These are phyloP conservation scores for Pithys albifrons DNA, from an alignment of 2,113 vertebrate genomes.

Conservation along the genomic window DNA sequence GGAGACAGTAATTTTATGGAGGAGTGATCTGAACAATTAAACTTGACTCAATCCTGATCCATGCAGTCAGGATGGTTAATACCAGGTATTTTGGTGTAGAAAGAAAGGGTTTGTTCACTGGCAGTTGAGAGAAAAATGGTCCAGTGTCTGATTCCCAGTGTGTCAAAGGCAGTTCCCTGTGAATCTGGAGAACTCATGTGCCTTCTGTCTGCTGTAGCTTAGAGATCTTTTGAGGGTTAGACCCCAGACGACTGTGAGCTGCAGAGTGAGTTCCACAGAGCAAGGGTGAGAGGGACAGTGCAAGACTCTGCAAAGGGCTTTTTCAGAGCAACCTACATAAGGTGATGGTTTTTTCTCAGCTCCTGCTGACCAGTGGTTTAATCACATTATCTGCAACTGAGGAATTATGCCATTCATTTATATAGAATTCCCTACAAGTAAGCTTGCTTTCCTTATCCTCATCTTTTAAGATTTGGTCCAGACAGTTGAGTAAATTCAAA, in stretches of 20 bases:
- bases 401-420: background rate
- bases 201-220: background rate
- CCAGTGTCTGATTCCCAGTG: rapidly evolving
- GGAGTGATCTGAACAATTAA: background rate
- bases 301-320: background rate
- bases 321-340: background rate
- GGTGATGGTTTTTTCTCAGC: background rate
- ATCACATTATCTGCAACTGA: background rate
- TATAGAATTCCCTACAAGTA: background rate
- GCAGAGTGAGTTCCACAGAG: background rate
- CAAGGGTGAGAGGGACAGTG: background rate
- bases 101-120: background rate
- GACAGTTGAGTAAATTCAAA: background rate
- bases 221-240: background rate
- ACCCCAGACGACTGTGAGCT: background rate
- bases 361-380: background rate
- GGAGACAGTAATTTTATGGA: background rate
- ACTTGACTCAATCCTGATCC: background rate
- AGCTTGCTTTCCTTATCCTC: background rate
- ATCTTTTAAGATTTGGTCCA: background rate
- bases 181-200: background rate
- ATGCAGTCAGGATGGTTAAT: background rate
- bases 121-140: background rate
- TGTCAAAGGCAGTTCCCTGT: background rate
- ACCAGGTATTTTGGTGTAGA: background rate